These are phyloP conservation scores for Stomatorhinus walkeri DNA, from an alignment of 2,797 vertebrate species.

Conservation along the genomic window DNA sequence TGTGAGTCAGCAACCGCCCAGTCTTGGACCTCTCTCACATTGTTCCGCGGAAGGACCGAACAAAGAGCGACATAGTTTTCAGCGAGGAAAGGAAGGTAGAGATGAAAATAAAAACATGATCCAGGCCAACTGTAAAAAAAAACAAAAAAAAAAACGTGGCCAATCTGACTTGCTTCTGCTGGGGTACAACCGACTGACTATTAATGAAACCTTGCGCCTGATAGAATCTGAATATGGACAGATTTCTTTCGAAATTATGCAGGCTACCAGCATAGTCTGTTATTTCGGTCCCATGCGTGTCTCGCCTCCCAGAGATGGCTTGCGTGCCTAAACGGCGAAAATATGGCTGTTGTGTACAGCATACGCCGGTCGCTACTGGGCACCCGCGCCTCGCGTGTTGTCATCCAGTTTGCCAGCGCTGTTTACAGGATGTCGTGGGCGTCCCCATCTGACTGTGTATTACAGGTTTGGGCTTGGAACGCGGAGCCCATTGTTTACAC, in stretches of 20 bases:
- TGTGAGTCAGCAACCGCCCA: neutral
- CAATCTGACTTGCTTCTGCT: conserved; percentile 12
- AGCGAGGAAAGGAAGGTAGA: conserved; percentile 18
- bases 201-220: neutral
- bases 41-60: conserved; percentile 15
- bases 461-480: conserved; percentile 4
- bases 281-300: neutral
- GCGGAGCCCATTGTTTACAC: conserved; percentile 16
- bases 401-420: conserved; percentile 15
- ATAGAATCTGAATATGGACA: neutral
- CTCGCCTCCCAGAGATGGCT: neutral
- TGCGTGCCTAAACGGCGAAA: neutral
- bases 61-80: conserved; percentile 27
- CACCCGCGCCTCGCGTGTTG: neutral
- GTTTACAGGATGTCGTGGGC: conserved; percentile 23
- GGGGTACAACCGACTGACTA: neutral
- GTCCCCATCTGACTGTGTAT: neutral
- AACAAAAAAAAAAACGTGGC: neutral
- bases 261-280: neutral
- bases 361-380: neutral
- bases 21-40: neutral
- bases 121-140: neutral
- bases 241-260: neutral
- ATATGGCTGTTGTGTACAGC: neutral
- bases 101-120: conserved; percentile 11